Percentiles rank a stretch among this genome's conserved stretches.
Conservation (phyloP, 2,797 vertebrate genomes). For the Triplophysa bombifrons region DNA sequence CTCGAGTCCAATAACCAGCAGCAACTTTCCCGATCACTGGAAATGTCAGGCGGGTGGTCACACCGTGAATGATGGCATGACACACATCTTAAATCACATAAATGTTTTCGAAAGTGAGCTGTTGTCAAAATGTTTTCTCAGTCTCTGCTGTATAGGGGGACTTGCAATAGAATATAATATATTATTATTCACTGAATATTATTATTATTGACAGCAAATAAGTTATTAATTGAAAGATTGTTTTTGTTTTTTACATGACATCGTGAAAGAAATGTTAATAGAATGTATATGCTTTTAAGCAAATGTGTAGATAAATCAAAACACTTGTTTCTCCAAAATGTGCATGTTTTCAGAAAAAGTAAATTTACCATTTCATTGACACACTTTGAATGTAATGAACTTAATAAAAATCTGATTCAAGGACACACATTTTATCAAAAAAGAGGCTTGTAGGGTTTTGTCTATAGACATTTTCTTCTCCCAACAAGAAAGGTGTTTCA, state of each 20-base stretch:
- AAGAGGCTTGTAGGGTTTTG: slow-evolving; percentile 17
- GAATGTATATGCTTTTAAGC: neutral
- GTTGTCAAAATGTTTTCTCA: slow-evolving; percentile 57
- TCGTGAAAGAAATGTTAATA: neutral
- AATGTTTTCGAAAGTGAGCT: slow-evolving; percentile 69
- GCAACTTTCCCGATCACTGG: slow-evolving; percentile 75
- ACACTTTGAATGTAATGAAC: slow-evolving; percentile 27
- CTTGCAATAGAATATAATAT: neutral
- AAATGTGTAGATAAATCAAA: neutral
- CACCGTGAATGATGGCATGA: slow-evolving; percentile 69
- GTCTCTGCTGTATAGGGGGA: neutral
- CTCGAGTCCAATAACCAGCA: slow-evolving; percentile 78
- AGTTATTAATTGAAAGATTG: neutral
- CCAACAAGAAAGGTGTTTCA: slow-evolving; percentile 48
- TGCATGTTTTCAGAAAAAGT: neutral
- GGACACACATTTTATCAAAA: slow-evolving; percentile 49
- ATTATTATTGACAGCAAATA: neutral
- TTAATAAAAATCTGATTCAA: slow-evolving; percentile 43
- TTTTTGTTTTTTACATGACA: too few relatives aligned
- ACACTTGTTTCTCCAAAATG: neutral
- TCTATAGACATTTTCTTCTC: slow-evolving; percentile 45
- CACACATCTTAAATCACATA: slow-evolving; percentile 71
- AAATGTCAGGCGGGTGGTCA: slow-evolving; percentile 75
- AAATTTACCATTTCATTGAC: slow-evolving; percentile 1
- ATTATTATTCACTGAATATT: neutral